Evolutionary conservation across 2,797 vertebrate genomes (phyloP).

Genomic region (Phylloscopus collybita): DNA sequence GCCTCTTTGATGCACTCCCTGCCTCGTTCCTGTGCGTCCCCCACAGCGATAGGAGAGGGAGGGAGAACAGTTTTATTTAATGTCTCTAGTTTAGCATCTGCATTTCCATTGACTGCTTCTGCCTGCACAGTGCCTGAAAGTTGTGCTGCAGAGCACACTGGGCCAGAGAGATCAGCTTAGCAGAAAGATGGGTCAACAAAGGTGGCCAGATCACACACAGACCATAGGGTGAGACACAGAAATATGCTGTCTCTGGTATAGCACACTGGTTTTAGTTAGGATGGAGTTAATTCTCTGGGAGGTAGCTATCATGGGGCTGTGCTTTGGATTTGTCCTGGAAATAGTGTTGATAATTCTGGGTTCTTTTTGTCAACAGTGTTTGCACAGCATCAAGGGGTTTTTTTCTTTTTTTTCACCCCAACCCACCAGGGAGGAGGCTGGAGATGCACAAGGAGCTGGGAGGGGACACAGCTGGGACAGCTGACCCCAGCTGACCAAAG

Average conservation of each 20-base stretch:
- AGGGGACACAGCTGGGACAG: background rate
- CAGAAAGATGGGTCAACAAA: background rate
- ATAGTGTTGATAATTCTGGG: background rate
- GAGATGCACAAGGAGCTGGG: background rate
- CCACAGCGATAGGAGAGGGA: too few species aligned
- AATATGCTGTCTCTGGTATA: fast-evolving
- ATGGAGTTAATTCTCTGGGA: background rate
- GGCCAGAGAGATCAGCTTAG: background rate
- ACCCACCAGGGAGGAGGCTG: fast-evolving
- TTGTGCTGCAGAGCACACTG: background rate
- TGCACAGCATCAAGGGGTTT: fast-evolving
- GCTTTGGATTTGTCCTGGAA: background rate
- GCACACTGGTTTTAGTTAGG: background rate
- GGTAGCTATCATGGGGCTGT: background rate
- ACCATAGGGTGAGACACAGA: fast-evolving
- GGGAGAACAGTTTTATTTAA: background rate
- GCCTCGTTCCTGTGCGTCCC: too few species aligned
- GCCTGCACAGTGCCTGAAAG: background rate
- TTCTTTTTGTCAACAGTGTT: fast-evolving
- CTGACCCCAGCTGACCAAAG: background rate
- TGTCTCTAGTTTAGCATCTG: background rate
- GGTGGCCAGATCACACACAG: background rate
- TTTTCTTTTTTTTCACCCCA: background rate
- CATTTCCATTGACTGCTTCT: background rate
- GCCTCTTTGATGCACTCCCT: too few species aligned